Evolutionary conservation across 2,888 invertebrate species (phyloP).

Genomic region (Dryobotodes eremita): DNA sequence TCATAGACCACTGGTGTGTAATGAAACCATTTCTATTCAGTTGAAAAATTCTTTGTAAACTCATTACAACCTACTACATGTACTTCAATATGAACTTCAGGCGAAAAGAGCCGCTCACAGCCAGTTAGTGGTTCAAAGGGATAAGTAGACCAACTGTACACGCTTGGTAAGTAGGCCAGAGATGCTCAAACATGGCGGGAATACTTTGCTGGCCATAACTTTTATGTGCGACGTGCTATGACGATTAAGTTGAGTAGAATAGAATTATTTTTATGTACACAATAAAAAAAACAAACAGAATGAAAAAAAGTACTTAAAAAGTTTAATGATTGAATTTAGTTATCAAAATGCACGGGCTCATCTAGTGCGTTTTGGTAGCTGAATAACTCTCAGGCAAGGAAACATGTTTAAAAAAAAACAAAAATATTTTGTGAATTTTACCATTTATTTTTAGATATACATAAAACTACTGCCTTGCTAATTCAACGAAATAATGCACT

Average conservation of each 20-base stretch:
- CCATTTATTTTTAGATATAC: neutral
- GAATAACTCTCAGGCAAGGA: neutral
- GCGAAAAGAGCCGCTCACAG: conserved; percentile 25
- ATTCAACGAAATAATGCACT: neutral
- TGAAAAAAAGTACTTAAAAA: no score
- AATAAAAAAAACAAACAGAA: no score
- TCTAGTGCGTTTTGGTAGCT: neutral
- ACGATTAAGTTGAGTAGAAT: neutral
- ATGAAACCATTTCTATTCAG: neutral
- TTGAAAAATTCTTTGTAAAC: conserved; percentile 4
- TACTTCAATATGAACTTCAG: conserved; percentile 23
- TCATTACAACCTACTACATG: conserved; percentile 1
- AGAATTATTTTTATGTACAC: no score
- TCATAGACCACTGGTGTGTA: neutral
- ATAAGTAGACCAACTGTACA: conserved; percentile 21
- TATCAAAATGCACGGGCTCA: neutral
- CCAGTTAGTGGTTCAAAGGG: conserved; percentile 24
- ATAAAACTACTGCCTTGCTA: neutral
- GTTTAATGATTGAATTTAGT: neutral
- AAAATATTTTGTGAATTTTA: neutral
- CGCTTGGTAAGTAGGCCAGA: conserved; percentile 44
- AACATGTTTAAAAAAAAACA: neutral
- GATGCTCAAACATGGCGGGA: conserved; percentile 23
- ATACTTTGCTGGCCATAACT: neutral
- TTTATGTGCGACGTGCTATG: neutral